Conservation (phyloP, 2,113 vertebrate species). For the Danionella cerebrum region DNA sequence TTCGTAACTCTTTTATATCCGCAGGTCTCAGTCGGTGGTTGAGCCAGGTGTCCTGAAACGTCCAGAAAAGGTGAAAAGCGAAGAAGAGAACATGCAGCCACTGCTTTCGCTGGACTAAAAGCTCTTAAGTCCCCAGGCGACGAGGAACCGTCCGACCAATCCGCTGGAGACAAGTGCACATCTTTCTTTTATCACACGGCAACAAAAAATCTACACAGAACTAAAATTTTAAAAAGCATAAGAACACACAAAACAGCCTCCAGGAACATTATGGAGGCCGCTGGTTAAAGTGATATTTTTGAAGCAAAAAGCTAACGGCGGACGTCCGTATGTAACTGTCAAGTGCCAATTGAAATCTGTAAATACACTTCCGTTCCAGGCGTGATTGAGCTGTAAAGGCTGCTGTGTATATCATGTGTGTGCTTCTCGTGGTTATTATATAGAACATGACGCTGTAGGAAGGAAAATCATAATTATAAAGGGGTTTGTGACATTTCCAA, state of each 20-base stretch:
- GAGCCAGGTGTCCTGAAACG: slow-evolving; percentile 90
- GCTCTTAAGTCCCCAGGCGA: slow-evolving; percentile 29
- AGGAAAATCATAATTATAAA: slow-evolving; percentile 23
- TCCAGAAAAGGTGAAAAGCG: slow-evolving; percentile 87
- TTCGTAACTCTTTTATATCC: slow-evolving; percentile 40
- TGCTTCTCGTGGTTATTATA: slow-evolving; percentile 43
- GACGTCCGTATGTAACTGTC: slow-evolving; percentile 36
- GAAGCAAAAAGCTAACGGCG: slow-evolving; percentile 22
- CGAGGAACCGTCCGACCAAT: not conserved
- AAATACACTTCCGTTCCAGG: slow-evolving; percentile 67
- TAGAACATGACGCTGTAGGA: slow-evolving; percentile 23
- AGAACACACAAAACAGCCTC: slow-evolving; percentile 7
- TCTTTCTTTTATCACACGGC: not conserved
- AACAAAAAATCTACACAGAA: not conserved
- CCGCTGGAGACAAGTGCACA: not conserved
- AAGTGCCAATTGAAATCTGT: slow-evolving; percentile 66
- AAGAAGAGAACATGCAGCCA: slow-evolving; percentile 96
- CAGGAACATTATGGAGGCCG: not conserved
- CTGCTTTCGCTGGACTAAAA: slow-evolving; percentile 91
- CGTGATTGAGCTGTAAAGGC: slow-evolving; percentile 52
- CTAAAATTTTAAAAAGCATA: not conserved
- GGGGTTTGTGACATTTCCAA: slow-evolving; percentile 31
- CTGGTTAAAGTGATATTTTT: slow-evolving; percentile 30
- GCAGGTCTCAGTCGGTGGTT: slow-evolving; percentile 94
- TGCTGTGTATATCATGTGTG: slow-evolving; percentile 43